phyloP scores from a whole-genome alignment of 2,113 vertebrate genomes.

The Camelus bactrianus region DNA sequence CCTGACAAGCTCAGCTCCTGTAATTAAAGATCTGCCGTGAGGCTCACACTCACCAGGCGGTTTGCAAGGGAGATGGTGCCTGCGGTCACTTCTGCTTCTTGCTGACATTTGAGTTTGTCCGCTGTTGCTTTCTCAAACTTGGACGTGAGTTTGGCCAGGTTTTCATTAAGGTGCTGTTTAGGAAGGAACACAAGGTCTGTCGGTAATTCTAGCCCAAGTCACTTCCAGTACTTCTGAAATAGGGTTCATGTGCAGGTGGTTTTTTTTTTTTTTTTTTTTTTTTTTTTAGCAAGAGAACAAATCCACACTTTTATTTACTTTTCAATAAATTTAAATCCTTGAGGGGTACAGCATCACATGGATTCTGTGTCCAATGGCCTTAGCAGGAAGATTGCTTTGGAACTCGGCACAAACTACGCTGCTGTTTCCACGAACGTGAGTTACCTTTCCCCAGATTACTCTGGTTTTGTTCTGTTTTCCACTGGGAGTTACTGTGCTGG shows the following conservation, averaged over 20 bases:
- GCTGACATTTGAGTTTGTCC: slow-evolving; percentile 96
- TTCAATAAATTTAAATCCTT: too few relatives aligned
- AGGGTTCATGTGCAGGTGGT: rapidly evolving
- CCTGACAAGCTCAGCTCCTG: background rate
- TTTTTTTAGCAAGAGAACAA: too few relatives aligned
- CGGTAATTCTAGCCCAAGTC: background rate
- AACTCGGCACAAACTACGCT: too few relatives aligned
- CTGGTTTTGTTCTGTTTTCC: too few relatives aligned
- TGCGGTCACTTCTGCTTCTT: slow-evolving; percentile 93
- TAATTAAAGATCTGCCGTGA: background rate
- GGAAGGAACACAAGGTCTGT: background rate
- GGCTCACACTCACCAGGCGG: slow-evolving; percentile 93
- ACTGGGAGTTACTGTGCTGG: too few relatives aligned
- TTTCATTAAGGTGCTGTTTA: slow-evolving; percentile 94
- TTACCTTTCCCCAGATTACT: too few relatives aligned
- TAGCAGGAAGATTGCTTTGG: too few relatives aligned
- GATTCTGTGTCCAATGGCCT: too few relatives aligned
- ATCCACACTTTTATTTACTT: too few relatives aligned
- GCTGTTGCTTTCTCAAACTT: slow-evolving; percentile 96
- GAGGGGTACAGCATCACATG: too few relatives aligned
- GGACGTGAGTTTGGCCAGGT: slow-evolving; percentile 94
- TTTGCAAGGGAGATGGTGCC: slow-evolving; percentile 95
- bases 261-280: too few relatives aligned
- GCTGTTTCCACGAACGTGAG: too few relatives aligned
- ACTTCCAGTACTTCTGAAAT: background rate